Conservation (phyloP, 1,140 invertebrate species). For the Zelostemma sp. region DNA sequence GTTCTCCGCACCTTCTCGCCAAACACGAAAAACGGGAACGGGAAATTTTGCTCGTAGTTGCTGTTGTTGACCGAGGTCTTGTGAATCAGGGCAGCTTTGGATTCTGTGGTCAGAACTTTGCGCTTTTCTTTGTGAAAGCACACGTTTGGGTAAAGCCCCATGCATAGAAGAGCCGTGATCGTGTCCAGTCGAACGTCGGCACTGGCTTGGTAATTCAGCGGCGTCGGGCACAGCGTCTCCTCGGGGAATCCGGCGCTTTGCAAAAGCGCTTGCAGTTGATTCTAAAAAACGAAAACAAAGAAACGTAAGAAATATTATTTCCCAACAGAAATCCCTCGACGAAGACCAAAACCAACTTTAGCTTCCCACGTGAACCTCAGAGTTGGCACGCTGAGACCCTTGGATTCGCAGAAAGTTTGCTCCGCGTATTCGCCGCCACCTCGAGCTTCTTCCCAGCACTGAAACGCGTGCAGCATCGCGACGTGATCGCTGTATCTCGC, state of each 20-base stretch:
- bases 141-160: conserved; percentile 97
- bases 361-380: conserved; percentile 92
- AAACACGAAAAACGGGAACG: conserved; percentile 97
- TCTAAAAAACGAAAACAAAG: conserved; percentile 65
- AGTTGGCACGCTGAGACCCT: conserved; percentile 89
- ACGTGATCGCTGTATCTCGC: conserved; percentile 93
- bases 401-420: conserved; percentile 89
- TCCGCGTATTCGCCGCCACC: conserved; percentile 84
- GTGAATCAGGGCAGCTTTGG: conserved; percentile 93
- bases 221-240: conserved; percentile 78
- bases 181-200: conserved; percentile 87
- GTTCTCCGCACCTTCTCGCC: conserved; percentile 85
- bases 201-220: conserved; percentile 81
- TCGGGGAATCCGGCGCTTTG: conserved; percentile 90
- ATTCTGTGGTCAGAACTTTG: conserved; percentile 96
- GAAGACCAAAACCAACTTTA: conserved; percentile 72
- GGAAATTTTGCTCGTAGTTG: conserved; percentile 86
- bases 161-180: conserved; percentile 86
- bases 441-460: conserved; percentile 87
- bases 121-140: conserved; percentile 95
- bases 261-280: conserved; percentile 89
- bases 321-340: not conserved
- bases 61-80: conserved; percentile 98
- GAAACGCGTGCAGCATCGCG: conserved; percentile 93
- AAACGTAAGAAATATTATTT: too few relatives aligned